These are phyloP conservation scores for Scolopax mira DNA, from an alignment of 2,113 vertebrate genomes.

Conservation along the genomic window DNA sequence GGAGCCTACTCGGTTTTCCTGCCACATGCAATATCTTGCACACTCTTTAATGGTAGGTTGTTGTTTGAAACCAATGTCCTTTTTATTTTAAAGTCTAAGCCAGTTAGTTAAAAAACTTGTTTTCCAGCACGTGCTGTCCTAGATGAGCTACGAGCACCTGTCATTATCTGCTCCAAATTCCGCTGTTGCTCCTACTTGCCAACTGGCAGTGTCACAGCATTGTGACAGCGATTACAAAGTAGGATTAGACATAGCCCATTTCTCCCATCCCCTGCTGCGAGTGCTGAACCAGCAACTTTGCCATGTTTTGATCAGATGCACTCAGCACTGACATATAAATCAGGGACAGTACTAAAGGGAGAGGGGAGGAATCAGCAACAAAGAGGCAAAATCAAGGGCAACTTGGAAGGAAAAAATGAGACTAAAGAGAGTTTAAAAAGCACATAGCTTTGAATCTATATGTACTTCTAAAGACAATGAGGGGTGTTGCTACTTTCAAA, in stretches of 20 bases:
- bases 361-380: conserved; percentile 32
- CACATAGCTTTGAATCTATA: conserved; percentile 36
- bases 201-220: neutral
- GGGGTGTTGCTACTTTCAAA: conserved; percentile 25
- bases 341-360: conserved; percentile 29
- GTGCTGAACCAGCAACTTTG: conserved; percentile 62
- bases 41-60: neutral
- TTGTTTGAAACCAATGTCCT: neutral
- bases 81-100: neutral
- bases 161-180: neutral
- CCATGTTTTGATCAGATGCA: conserved; percentile 43
- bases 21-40: neutral
- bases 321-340: conserved; percentile 29
- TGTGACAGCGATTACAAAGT: neutral
- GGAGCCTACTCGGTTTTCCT: neutral
- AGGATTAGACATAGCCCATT: conserved; percentile 18
- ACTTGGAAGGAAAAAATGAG: neutral
- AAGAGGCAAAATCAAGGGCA: conserved; percentile 58
- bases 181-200: neutral
- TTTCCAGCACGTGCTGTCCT: neutral
- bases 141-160: neutral
- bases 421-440: conserved; percentile 25
- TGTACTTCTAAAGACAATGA: conserved; percentile 39
- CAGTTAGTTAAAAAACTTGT: neutral
- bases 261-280: conserved; percentile 36